Base-by-base conservation (phyloP, 2,113 vertebrate genomes). In the Cichladusa arquata region DNA sequence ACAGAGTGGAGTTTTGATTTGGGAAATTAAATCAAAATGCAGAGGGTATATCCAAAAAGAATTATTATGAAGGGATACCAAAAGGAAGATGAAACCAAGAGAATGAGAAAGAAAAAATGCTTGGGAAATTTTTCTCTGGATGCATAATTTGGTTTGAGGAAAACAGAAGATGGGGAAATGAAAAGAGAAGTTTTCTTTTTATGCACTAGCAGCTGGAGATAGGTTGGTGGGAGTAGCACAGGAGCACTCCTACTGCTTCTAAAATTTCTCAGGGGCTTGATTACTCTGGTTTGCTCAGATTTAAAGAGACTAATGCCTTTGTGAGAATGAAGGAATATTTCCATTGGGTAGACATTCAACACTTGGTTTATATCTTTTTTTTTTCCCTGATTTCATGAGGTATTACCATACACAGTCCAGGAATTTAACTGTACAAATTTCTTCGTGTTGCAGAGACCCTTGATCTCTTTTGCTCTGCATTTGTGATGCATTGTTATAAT, bases 11-110 rank as follows among this genome's bases (percentile, higher is more conserved):
- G 0, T 84, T 95, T 90, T 73, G 9, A 58, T 79, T 89, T 42
- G 62, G 26, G 45, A 95, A 92, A 42, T 71, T 81, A 65, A 84
- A 91, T 89, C 40, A 87, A 92, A 93, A 95, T 69, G 28, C 42
- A 91, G 28, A 67, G 42, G 18, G 14, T 50, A 44, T 90, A 81
- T 90, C 50, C 47, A 69, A 47, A 81, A 78, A 45, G 12, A 82
- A 57, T 76, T 87, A n/a, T 87, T 92, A 53, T 65, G 23, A 90
- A 53, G 40, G 6, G 9, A 48, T 84, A 40, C 31, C 31, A 56
- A 81, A 84, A 36, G 19, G 9, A 79, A 85, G 34, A 69, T 47
- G 50, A 85, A 92, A 19, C 10, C 22, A 18, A 11, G 23, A 91
- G 14, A 71, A 74, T 20, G 16, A 45, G 34, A 83, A 86, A 70